Evolutionary conservation across 2,113 vertebrate genomes (phyloP).

Genomic region (Prietella phreatophila): DNA sequence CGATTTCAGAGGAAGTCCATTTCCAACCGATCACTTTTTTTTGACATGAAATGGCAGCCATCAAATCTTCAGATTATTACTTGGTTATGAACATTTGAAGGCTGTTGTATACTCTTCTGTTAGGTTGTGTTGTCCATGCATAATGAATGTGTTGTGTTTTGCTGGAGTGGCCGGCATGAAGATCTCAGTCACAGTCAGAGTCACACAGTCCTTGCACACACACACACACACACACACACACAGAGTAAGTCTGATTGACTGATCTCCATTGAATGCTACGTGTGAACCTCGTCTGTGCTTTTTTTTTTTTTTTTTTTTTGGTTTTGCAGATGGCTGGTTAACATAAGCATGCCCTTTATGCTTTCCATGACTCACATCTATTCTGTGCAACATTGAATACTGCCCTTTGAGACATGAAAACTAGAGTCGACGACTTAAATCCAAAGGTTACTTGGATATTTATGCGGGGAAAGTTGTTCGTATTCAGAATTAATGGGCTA

Average conservation of each 20-base stretch:
- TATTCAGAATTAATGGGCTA: neutral
- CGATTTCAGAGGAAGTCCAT: neutral
- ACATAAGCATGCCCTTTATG: slow-evolving; percentile 38
- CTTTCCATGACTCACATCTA: slow-evolving; percentile 48
- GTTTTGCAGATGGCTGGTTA: slow-evolving; percentile 37
- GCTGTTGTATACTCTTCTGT: slow-evolving; percentile 6
- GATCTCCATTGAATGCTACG: slow-evolving; percentile 30
- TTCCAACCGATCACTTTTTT: neutral
- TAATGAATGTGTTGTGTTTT: slow-evolving; percentile 55
- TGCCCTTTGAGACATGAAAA: too few relatives aligned
- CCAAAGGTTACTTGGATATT: neutral
- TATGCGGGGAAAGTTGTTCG: neutral
- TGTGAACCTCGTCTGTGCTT: slow-evolving; percentile 3
- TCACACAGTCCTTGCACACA: slow-evolving; percentile 28
- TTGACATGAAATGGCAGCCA: neutral
- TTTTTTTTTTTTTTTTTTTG: neutral
- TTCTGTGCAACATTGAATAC: neutral
- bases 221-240: slow-evolving; percentile 47
- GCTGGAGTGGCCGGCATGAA: slow-evolving; percentile 53
- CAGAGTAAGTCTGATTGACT: slow-evolving; percentile 59
- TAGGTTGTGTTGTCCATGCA: neutral
- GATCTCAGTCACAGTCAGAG: slow-evolving; percentile 50
- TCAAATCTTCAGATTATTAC: neutral
- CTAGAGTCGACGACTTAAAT: neutral
- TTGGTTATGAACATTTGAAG: neutral